Evolutionary conservation across 1,140 invertebrate species (phyloP).

Genomic region (Rhyacophila brunnea): DNA sequence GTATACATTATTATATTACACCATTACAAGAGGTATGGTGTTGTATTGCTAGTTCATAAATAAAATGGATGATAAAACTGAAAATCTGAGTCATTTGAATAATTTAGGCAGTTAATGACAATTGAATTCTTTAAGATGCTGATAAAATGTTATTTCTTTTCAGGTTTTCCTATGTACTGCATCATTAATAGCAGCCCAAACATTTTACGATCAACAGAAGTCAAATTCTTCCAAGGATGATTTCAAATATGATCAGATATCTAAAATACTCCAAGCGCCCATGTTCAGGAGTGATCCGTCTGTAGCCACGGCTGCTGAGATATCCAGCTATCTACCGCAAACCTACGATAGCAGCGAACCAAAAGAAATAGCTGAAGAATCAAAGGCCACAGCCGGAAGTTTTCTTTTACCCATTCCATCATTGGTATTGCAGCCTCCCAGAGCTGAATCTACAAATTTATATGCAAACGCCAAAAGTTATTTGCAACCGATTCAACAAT

Average conservation of each 20-base stretch:
- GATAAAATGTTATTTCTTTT: slow-evolving; percentile 9
- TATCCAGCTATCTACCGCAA: slow-evolving; percentile 18
- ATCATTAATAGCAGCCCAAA: slow-evolving; percentile 17
- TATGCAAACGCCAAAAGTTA: slow-evolving; percentile 5
- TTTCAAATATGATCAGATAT: slow-evolving; percentile 23
- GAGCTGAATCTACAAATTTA: slow-evolving; percentile 13
- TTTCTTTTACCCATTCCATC: slow-evolving; percentile 8
- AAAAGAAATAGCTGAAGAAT: slow-evolving; percentile 7
- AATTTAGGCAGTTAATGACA: too few species aligned
- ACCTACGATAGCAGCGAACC: slow-evolving; percentile 11
- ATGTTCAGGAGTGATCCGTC: slow-evolving; percentile 24
- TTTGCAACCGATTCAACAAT: background rate
- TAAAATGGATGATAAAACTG: too few species aligned
- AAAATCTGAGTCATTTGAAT: too few species aligned
- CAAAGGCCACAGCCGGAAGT: background rate
- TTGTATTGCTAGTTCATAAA: too few species aligned
- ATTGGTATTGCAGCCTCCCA: slow-evolving; percentile 23
- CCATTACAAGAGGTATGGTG: too few species aligned
- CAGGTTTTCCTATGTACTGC: slow-evolving; percentile 20
- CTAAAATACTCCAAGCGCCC: slow-evolving; percentile 24
- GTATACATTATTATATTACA: too few species aligned
- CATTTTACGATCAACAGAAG: slow-evolving; percentile 12
- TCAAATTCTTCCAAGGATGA: background rate
- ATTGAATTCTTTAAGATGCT: too few species aligned
- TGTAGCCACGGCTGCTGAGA: background rate